These are phyloP conservation scores for Baryphthengus martii DNA, from an alignment of 2,113 vertebrate species.

Conservation along the genomic window DNA sequence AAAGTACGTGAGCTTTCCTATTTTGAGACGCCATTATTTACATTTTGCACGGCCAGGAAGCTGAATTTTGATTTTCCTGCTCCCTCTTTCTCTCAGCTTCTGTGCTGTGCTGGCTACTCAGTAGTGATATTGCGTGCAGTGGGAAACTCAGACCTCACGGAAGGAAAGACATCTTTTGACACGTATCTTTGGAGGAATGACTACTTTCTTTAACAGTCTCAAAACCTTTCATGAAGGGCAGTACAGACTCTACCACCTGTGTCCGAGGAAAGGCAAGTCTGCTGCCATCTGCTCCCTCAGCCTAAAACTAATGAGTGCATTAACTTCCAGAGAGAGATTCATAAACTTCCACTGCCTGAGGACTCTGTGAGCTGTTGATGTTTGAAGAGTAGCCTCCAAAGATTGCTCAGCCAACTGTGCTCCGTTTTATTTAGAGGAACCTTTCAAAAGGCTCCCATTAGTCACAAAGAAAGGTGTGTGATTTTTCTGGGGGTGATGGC, in stretches of 20 bases:
- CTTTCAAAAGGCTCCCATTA: neutral
- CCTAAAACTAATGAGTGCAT: conserved; percentile 25
- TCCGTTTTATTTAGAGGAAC: neutral
- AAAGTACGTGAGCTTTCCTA: neutral
- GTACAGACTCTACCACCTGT: neutral
- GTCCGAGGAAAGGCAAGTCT: neutral
- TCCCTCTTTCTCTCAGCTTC: neutral
- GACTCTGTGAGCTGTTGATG: neutral
- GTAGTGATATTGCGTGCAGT: neutral
- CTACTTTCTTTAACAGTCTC: neutral
- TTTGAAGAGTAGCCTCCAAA: conserved; percentile 13
- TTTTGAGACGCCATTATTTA: neutral
- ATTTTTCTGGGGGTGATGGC: neutral
- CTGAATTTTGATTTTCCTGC: neutral
- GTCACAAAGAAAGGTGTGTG: neutral
- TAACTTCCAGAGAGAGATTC: conserved; percentile 21
- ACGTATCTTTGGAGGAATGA: neutral
- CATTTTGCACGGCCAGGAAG: neutral
- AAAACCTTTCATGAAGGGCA: neutral
- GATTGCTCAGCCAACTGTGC: neutral
- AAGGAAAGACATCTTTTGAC: neutral
- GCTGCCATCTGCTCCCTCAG: conserved; percentile 20
- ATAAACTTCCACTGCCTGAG: neutral
- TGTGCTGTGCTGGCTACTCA: neutral
- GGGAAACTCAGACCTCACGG: neutral